These are phyloP conservation scores for Eulacestoma nigropectus DNA, from an alignment of 2,113 vertebrate genomes.

Conservation along the genomic window DNA sequence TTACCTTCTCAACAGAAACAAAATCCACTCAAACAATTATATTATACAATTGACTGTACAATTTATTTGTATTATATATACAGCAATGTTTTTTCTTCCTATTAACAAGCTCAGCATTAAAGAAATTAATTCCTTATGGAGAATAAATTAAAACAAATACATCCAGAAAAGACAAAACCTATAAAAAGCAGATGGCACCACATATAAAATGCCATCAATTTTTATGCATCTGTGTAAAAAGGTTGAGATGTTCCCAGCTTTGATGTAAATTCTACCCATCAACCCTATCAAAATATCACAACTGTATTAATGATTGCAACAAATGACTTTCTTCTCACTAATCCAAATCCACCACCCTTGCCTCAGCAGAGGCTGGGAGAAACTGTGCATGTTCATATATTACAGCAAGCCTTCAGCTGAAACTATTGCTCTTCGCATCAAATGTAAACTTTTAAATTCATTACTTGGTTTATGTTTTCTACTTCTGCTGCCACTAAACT, in stretches of 20 bases:
- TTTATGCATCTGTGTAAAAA: slow-evolving; percentile 21
- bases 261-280: neutral
- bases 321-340: neutral
- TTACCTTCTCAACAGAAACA: neutral
- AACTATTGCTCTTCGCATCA: neutral
- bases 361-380: neutral
- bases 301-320: neutral
- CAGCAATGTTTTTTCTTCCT: neutral
- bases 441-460: neutral
- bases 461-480: neutral
- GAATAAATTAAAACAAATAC: slow-evolving; percentile 30
- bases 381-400: neutral
- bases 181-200: slow-evolving; percentile 23
- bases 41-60: neutral
- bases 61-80: neutral
- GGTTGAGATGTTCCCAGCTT: neutral
- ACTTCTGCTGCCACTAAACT: neutral
- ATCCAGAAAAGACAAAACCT: neutral
- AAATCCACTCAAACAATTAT: neutral
- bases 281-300: neutral
- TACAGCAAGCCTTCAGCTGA: neutral
- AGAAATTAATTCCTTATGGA: neutral
- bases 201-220: neutral
- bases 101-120: slow-evolving; percentile 5
- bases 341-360: neutral